These are phyloP conservation scores for Teleiodes luculella DNA, from an alignment of 2,888 invertebrate genomes.

Conservation along the genomic window DNA sequence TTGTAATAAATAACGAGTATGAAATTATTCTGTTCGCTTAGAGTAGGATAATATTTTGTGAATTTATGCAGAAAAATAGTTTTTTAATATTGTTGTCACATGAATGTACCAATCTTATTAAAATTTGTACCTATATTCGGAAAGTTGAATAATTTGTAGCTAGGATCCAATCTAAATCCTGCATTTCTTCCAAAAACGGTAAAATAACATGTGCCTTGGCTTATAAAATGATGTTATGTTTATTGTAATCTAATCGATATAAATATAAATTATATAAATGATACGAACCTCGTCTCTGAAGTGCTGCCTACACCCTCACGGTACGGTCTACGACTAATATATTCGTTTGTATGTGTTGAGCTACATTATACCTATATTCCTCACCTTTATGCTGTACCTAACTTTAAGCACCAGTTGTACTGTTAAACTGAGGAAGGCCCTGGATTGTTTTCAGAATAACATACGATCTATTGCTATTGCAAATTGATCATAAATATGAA, in stretches of 20 bases:
- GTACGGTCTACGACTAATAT: constrained; percentile 15
- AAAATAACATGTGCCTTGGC: constrained; percentile 75
- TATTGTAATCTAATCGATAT: constrained; percentile 49
- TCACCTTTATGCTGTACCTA: neutral
- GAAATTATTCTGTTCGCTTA: constrained; percentile 71
- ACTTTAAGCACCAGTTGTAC: neutral
- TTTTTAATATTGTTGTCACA: constrained; percentile 79
- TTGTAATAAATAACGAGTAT: constrained; percentile 66
- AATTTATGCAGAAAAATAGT: constrained; percentile 77
- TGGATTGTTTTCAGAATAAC: neutral
- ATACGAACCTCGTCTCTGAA: constrained; percentile 44
- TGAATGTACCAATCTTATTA: constrained; percentile 78
- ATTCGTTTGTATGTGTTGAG: constrained; percentile 14
- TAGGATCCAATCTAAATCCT: constrained; percentile 77
- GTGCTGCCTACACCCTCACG: constrained; percentile 47
- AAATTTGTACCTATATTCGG: constrained; percentile 77
- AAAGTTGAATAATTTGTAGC: constrained; percentile 78
- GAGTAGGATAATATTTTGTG: constrained; percentile 76
- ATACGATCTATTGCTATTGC: neutral
- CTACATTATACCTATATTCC: neutral
- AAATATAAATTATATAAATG: constrained; percentile 31
- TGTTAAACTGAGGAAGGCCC: neutral
- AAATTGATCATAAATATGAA: neutral
- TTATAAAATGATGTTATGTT: constrained; percentile 66
- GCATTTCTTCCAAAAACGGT: constrained; percentile 68